Conservation (phyloP, 30 jellyfish, hydroid and myxozoan genomes). For the Nemopilema nomurai region DNA sequence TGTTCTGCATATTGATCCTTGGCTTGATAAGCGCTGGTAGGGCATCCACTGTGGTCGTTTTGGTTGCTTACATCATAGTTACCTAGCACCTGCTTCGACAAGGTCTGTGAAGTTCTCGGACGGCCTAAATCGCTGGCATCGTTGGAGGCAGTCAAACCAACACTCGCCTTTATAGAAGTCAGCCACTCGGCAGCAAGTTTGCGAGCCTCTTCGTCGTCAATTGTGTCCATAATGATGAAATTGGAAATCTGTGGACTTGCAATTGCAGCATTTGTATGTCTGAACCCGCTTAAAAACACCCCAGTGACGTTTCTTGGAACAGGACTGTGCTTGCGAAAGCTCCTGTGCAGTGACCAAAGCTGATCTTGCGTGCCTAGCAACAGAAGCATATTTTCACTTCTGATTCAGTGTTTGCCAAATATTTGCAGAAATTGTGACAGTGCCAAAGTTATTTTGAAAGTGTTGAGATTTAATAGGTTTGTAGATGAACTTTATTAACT, state of each 20-base stretch:
- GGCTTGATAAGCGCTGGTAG: background rate
- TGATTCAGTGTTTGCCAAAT: background rate
- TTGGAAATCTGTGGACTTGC: background rate
- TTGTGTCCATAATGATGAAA: background rate
- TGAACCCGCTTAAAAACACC: background rate
- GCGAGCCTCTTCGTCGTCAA: conserved; percentile 18
- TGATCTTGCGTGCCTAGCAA: background rate
- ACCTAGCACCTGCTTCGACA: conserved; percentile 15
- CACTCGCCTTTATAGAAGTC: background rate
- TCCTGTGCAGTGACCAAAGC: background rate
- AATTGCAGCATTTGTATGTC: conserved; percentile 7
- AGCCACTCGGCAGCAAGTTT: conserved; percentile 27
- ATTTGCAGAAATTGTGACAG: too few species aligned
- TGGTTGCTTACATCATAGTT: conserved; percentile 18
- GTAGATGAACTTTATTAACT: too few species aligned
- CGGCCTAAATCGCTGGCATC: background rate
- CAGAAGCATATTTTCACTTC: background rate
- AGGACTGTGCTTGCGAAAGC: background rate
- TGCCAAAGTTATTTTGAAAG: too few species aligned
- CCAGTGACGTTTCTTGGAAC: background rate
- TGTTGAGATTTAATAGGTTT: too few species aligned
- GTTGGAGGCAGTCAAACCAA: background rate
- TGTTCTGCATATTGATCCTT: background rate
- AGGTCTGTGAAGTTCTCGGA: background rate
- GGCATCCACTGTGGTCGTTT: background rate